Evolutionary conservation across 2,113 vertebrate species (phyloP).

Genomic region (Maccullochella peelii): DNA sequence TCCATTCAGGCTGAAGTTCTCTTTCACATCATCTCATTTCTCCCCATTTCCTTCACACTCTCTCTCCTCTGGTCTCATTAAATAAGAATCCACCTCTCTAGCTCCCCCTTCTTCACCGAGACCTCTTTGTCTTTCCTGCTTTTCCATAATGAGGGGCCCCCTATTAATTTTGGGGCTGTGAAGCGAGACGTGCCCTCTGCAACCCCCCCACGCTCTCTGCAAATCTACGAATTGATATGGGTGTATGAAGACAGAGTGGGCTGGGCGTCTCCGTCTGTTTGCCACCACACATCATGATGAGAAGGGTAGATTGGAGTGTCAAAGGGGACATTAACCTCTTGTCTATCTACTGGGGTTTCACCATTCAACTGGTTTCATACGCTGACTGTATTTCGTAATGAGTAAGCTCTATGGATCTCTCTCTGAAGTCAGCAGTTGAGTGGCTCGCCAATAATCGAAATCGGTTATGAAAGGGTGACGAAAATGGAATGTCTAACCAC

Average conservation of each 20-base stretch:
- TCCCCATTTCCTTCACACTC: conserved; percentile 33
- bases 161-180: conserved; percentile 80
- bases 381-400: conserved; percentile 71
- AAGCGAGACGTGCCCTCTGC: conserved; percentile 69
- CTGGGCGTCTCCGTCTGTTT: conserved; percentile 68
- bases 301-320: conserved; percentile 66
- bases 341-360: conserved; percentile 53
- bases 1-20: conserved; percentile 6
- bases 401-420: conserved; percentile 29
- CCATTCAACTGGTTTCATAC: conserved; percentile 73
- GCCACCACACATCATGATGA: conserved; percentile 69
- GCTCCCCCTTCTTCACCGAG: conserved; percentile 27
- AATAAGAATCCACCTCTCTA: conserved; percentile 43
- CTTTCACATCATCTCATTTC: conserved; percentile 50
- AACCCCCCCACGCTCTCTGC: conserved; percentile 22
- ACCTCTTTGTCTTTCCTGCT: conserved; percentile 74
- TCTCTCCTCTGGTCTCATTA: conserved; percentile 49
- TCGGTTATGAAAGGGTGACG: conserved; percentile 9
- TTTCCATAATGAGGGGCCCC: conserved; percentile 69
- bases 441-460: conserved; percentile 46
- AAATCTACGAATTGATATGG: conserved; percentile 66
- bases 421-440: conserved; percentile 39
- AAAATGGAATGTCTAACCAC: conserved; percentile 14
- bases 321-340: conserved; percentile 74
- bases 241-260: conserved; percentile 68